Conservation (phyloP, 2,797 vertebrate species). For the Rachycentron canadum region DNA sequence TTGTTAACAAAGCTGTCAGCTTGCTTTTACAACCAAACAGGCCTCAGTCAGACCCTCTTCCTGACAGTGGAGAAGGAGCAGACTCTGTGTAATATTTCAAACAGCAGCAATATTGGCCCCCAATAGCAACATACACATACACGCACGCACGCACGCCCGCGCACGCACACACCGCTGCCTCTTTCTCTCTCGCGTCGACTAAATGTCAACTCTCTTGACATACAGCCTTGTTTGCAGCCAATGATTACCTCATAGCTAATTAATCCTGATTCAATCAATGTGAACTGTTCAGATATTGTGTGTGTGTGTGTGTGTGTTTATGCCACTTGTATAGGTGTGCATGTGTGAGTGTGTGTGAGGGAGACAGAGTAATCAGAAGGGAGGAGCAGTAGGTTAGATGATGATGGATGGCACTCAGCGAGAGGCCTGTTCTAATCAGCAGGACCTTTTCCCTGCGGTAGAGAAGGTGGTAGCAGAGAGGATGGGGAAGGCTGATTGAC, state of each 20-base stretch:
- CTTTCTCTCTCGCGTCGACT: conserved; percentile 65
- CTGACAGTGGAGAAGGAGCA: conserved; percentile 50
- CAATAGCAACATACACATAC: conserved; percentile 75
- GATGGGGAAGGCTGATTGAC: conserved; percentile 77
- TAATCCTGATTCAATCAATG: conserved; percentile 88
- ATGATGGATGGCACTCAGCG: conserved; percentile 80
- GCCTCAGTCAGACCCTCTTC: conserved; percentile 85
- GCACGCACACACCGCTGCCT: conserved; percentile 62
- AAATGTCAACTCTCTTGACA: conserved; percentile 82
- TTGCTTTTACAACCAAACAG: conserved; percentile 88
- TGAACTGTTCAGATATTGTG: conserved; percentile 81
- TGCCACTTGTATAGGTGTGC: conserved; percentile 34
- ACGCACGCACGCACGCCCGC: conserved; percentile 70
- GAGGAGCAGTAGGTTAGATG: conserved; percentile 70
- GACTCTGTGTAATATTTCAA: conserved; percentile 49
- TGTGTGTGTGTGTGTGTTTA: conserved; percentile 43
- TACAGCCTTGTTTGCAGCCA: conserved; percentile 84
- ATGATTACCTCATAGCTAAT: conserved; percentile 89
- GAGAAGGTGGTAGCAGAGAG: conserved; percentile 64
- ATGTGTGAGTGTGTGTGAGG: conserved; percentile 33
- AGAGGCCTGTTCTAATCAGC: conserved; percentile 84
- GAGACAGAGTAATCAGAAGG: conserved; percentile 71
- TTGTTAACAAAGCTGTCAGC: conserved; percentile 91
- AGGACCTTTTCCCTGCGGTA: conserved; percentile 76
- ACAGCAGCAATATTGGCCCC: conserved; percentile 43